Evolutionary conservation across 2,888 invertebrate genomes (phyloP).

Genomic region (Xanthorhoe spadicearia): DNA sequence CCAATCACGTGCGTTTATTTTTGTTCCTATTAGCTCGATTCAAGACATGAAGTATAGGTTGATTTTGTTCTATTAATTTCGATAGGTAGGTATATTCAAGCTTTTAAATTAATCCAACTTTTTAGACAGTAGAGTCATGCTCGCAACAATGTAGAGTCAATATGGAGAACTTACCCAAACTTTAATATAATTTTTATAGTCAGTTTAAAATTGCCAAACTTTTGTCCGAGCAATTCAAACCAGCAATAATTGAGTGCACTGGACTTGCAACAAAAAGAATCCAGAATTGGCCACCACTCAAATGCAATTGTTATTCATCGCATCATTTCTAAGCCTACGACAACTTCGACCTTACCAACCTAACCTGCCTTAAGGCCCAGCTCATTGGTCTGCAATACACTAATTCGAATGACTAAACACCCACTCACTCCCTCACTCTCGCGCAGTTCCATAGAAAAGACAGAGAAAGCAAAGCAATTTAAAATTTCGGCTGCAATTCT

Average conservation of each 20-base stretch:
- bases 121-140: too few species aligned
- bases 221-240: background rate
- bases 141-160: too few species aligned
- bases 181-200: too few species aligned
- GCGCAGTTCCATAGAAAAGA: conserved; percentile 48
- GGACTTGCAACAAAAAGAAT: conserved; percentile 5
- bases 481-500: conserved; percentile 73
- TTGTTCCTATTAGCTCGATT: too few species aligned
- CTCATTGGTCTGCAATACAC: conserved; percentile 72
- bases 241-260: background rate
- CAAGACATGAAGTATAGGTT: too few species aligned
- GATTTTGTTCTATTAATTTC: too few species aligned
- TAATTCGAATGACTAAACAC: conserved; percentile 71
- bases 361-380: conserved; percentile 81
- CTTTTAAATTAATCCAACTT: too few species aligned
- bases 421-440: conserved; percentile 59
- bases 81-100: too few species aligned
- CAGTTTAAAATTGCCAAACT: background rate
- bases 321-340: conserved; percentile 64
- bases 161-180: too few species aligned
- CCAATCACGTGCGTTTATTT: too few species aligned
- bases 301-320: conserved; percentile 36
- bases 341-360: conserved; percentile 74
- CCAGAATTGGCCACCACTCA: background rate
- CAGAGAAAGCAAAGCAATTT: conserved; percentile 69